phyloP scores from a whole-genome alignment of 2,888 invertebrate species.

The Ypsolopha scabrella region DNA sequence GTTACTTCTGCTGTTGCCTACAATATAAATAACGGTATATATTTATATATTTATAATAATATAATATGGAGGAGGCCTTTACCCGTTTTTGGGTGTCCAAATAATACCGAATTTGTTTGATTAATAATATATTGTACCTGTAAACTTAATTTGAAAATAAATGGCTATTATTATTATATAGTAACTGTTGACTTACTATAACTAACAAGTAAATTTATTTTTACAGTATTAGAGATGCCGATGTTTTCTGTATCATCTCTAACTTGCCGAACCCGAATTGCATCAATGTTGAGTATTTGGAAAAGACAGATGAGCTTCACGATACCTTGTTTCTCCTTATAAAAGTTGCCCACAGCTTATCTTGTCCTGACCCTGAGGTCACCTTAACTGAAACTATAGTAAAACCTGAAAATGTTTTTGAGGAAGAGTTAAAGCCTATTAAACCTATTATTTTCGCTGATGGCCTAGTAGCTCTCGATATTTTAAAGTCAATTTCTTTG shows the following conservation, averaged over 20 bases:
- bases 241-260: slow-evolving; percentile 46
- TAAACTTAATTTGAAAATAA: too few relatives aligned
- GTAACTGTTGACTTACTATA: too few relatives aligned
- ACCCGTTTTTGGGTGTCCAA: too few relatives aligned
- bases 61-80: too few relatives aligned
- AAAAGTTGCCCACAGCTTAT: slow-evolving; percentile 40
- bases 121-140: too few relatives aligned
- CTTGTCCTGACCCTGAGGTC: slow-evolving; percentile 6
- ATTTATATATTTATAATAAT: too few relatives aligned
- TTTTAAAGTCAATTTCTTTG: slow-evolving; percentile 32
- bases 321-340: slow-evolving; percentile 41
- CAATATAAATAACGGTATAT: too few relatives aligned
- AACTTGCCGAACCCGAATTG: slow-evolving; percentile 42
- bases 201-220: neutral
- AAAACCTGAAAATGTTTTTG: slow-evolving; percentile 7
- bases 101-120: too few relatives aligned
- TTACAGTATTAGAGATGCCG: slow-evolving; percentile 42
- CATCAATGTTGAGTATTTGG: slow-evolving; percentile 25
- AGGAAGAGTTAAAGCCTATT: slow-evolving; percentile 11
- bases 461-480: slow-evolving; percentile 41
- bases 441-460: slow-evolving; percentile 45
- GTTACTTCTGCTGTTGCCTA: too few relatives aligned
- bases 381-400: slow-evolving; percentile 4
- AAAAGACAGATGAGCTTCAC: slow-evolving; percentile 27
- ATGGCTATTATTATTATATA: too few relatives aligned